phyloP scores from a whole-genome alignment of 2,113 vertebrate species.

The Lampris megalopsis region DNA sequence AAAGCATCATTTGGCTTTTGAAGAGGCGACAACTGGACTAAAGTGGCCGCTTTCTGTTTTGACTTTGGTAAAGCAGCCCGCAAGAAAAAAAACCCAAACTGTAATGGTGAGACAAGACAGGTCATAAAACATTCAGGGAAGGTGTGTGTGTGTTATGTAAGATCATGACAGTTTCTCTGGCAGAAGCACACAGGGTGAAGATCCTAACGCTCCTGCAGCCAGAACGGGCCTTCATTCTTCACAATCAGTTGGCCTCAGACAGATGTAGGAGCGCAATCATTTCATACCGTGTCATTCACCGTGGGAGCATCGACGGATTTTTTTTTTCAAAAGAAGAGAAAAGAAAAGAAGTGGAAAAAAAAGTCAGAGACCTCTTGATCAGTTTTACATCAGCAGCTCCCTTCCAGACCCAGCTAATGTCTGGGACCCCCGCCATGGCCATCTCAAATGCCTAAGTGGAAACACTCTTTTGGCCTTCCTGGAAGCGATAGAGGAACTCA shows the following conservation, averaged over 20 bases:
- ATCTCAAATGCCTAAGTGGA: slow-evolving; percentile 48
- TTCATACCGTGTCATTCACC: neutral
- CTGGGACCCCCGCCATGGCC: slow-evolving; percentile 54
- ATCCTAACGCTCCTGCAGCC: neutral
- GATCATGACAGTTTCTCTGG: neutral
- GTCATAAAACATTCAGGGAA: neutral
- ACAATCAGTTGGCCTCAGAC: slow-evolving; percentile 9
- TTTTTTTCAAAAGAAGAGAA: slow-evolving; percentile 25
- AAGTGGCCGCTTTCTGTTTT: slow-evolving; percentile 3
- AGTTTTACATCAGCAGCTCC: too few relatives aligned
- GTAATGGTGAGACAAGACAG: neutral
- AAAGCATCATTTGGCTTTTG: slow-evolving; percentile 13
- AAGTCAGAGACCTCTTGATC: neutral
- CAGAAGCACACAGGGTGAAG: neutral
- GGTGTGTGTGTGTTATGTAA: neutral
- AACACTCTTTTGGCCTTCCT: slow-evolving; percentile 49
- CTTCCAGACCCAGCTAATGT: slow-evolving; percentile 39
- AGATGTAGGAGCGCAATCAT: slow-evolving; percentile 5
- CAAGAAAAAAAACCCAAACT: neutral
- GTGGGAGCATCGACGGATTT: slow-evolving; percentile 49
- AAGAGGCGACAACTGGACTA: slow-evolving; percentile 5
- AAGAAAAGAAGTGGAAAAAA: slow-evolving; percentile 5
- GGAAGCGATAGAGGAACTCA: slow-evolving; percentile 51
- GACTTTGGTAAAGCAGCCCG: neutral
- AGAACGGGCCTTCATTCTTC: neutral